A percentile compares a stretch with the other conserved stretches of the same genome.
phyloP scores from a whole-genome alignment of 1,140 invertebrate species.

The Apis laboriosa region DNA sequence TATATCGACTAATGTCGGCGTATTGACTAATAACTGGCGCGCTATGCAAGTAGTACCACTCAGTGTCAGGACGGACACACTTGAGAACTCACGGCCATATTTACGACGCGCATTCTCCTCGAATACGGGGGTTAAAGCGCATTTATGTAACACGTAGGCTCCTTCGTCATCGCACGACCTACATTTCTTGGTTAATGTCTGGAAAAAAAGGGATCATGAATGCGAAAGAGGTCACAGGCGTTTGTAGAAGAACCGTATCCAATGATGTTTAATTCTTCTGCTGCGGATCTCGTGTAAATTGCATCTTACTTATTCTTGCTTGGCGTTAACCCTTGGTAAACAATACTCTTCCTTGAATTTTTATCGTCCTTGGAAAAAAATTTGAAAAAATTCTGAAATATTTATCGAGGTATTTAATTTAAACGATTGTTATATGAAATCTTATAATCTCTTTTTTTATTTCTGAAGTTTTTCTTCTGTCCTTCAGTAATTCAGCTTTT shows the following conservation, averaged over 20 bases:
- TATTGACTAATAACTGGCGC: constrained; percentile 65
- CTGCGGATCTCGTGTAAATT: too few species aligned
- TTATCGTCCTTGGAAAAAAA: too few species aligned
- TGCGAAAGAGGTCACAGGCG: neutral
- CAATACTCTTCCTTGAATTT: too few species aligned
- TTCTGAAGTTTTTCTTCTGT: too few species aligned
- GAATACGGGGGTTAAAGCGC: constrained; percentile 46
- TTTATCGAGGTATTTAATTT: too few species aligned
- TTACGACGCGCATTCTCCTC: constrained; percentile 49
- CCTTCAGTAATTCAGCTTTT: too few species aligned
- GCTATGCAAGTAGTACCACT: constrained; percentile 72
- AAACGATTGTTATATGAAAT: too few species aligned
- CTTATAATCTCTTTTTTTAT: too few species aligned
- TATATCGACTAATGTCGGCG: constrained; percentile 56
- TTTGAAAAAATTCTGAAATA: too few species aligned
- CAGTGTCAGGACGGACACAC: constrained; percentile 71
- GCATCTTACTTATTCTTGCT: too few species aligned
- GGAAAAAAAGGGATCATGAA: constrained; percentile 34
- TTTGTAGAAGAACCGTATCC: neutral
- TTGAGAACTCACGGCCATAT: constrained; percentile 26
- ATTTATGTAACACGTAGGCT: constrained; percentile 52
- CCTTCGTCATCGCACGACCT: constrained; percentile 56
- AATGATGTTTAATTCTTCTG: neutral
- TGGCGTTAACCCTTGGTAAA: too few species aligned
- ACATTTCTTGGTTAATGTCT: constrained; percentile 50